Base-by-base conservation (phyloP, 2,113 vertebrate genomes). In the Cygnus atratus region DNA sequence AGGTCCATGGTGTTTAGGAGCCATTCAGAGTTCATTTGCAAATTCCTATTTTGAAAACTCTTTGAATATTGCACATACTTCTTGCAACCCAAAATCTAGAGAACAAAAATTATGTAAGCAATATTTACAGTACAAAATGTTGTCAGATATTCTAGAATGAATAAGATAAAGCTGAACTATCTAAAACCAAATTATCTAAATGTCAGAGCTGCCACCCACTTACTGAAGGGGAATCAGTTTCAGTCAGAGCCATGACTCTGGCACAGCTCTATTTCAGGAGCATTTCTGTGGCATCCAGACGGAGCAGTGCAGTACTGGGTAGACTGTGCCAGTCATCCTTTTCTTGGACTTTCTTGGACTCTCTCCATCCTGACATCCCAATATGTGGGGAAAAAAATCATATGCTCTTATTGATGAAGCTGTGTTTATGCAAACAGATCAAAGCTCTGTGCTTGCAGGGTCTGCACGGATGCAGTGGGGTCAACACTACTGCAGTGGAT, bases 381-480 rank as follows among this genome's bases (percentile, higher is more conserved):
- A 62, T 25, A n/a, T 24, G 4, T 2, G 72, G 44, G 31, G 13
- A 63, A 24, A 66, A 88, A 90, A 92, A 54, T 41, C 26, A 11
- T 1, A 5, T 26, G 22, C 28, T 14, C 18, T 58, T 68, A 35
- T 55, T 57, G 59, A 8, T 5, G 19, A 65, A 22, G 33, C n/a
- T 65, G 7, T 63, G 41, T 35, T 50, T 48, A 54, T 66, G 33
- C 33, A 66, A 74, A 61, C 6, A 89, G 9, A 65, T 5, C 20
- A 48, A 76, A 90, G 24, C 21, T 44, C 39, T 86, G 54, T 58
- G 59, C 37, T 74, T 1, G 1, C 4, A 18, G 44, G 63, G 28
- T 6, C 68, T 58, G 29, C 50, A 20, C 0, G 1, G 15, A 28
- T 35, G 15, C 26, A 22, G 7, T 0, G 0, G 46, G 11, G 7